A percentile compares a stretch with the other conserved stretches of the same genome.
Evolutionary conservation across 2,113 vertebrate species (phyloP).

Genomic region (Ceuthmochares aereus): DNA sequence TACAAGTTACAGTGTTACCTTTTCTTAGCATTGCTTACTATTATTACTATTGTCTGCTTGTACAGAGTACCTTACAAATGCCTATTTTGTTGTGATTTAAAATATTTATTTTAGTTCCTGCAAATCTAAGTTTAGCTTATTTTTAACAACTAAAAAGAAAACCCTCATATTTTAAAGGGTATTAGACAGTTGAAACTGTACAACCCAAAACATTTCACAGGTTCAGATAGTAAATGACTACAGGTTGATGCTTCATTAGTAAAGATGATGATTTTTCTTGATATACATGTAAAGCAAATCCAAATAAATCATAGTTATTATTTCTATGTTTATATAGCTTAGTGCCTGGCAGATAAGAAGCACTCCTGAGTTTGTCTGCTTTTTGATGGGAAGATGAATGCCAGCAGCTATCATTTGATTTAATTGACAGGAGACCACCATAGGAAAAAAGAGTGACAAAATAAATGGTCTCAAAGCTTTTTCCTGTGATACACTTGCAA

Average conservation of each 20-base stretch:
- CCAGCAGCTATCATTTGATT: not conserved
- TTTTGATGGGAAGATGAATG: not conserved
- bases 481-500: not conserved
- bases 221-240: not conserved
- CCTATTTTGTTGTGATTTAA: not conserved
- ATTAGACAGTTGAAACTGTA: not conserved
- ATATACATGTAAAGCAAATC: not conserved
- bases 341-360: not conserved
- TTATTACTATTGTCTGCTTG: not conserved
- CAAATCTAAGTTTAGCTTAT: not conserved
- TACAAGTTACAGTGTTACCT: not conserved
- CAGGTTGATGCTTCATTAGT: not conserved
- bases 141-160: not conserved
- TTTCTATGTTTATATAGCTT: not conserved
- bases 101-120: not conserved
- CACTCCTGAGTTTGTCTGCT: not conserved
- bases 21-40: not conserved
- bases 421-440: not conserved
- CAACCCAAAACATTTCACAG: not conserved
- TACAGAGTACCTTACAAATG: not conserved
- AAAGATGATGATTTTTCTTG: not conserved
- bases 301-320: not conserved
- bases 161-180: not conserved
- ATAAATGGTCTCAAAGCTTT: not conserved
- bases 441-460: not conserved